A percentile compares a stretch with the other conserved stretches of the same genome.
Evolutionary conservation across 1,140 invertebrate genomes (phyloP).

Genomic region (Trigoniulus corallinus): DNA sequence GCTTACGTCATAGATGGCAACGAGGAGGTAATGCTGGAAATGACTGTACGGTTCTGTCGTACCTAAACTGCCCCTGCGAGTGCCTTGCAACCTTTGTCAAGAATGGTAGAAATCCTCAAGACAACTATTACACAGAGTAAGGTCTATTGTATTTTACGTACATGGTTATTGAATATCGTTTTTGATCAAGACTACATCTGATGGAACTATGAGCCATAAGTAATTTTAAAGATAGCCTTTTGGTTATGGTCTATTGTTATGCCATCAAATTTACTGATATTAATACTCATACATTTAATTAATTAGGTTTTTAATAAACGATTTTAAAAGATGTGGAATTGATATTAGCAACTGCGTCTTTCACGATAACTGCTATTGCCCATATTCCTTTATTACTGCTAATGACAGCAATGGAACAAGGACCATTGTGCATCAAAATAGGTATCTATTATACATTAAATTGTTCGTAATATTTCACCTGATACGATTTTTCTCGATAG

Average conservation of each 20-base stretch:
- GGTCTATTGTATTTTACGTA: no score
- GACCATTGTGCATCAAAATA: no score
- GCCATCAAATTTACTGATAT: no score
- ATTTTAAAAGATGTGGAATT: conserved; percentile 11
- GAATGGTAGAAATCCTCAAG: neutral
- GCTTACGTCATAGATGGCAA: conserved; percentile 7
- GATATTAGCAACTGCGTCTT: neutral
- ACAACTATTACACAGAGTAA: neutral
- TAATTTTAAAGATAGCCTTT: no score
- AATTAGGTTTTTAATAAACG: neutral
- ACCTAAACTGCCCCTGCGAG: conserved; percentile 26
- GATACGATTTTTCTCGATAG: no score
- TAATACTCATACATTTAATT: no score
- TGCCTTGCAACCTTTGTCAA: neutral
- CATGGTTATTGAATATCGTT: no score
- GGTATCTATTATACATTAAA: no score
- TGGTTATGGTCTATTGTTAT: no score
- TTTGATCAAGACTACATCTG: no score
- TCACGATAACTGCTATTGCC: neutral
- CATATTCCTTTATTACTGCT: neutral
- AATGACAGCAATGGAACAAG: neutral
- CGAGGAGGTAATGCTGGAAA: conserved; percentile 54
- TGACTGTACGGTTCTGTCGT: conserved; percentile 40
- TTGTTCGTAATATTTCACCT: no score
- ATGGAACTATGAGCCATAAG: no score